These are phyloP conservation scores for Drosophila acutilabella DNA, from an alignment of 2,888 invertebrate species.

Conservation along the genomic window DNA sequence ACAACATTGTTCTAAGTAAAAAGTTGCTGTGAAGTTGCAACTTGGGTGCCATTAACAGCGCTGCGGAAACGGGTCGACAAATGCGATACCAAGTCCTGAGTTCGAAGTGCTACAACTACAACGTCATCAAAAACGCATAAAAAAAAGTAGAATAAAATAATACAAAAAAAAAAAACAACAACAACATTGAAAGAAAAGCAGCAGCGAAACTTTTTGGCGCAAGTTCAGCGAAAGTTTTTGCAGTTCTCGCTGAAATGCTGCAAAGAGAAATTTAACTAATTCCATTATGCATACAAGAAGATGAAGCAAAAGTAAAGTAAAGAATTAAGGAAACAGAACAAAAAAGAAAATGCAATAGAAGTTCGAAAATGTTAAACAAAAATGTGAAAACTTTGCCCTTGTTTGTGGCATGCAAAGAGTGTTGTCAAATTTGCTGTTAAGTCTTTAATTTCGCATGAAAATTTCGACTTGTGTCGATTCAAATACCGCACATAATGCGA, in stretches of 20 bases:
- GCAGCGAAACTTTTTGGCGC: conserved; percentile 46
- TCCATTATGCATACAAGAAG: conserved; percentile 72
- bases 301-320: conserved; percentile 13
- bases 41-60: conserved; percentile 56
- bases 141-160: conserved; percentile 31
- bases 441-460: conserved; percentile 57
- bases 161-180: conserved; percentile 9
- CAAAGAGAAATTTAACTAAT: conserved; percentile 76
- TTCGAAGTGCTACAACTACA: conserved; percentile 32
- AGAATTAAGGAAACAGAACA: not conserved
- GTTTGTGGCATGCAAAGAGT: conserved; percentile 21
- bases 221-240: conserved; percentile 43
- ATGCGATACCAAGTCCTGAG: conserved; percentile 16
- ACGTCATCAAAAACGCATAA: conserved; percentile 79
- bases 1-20: conserved; percentile 71
- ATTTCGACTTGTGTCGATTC: conserved; percentile 50
- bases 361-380: conserved; percentile 73
- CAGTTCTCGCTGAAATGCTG: conserved; percentile 48
- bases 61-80: conserved; percentile 36
- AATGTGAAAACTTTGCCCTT: conserved; percentile 77
- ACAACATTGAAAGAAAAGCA: conserved; percentile 28
- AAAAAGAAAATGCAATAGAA: conserved; percentile 24
- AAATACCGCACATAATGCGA: conserved; percentile 52
- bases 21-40: conserved; percentile 67
- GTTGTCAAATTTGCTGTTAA: conserved; percentile 28